Evolutionary conservation across 2,888 invertebrate species (phyloP), one percentile per base, ranked within the genome.

Genomic region (Copidosoma aretas): DNA sequence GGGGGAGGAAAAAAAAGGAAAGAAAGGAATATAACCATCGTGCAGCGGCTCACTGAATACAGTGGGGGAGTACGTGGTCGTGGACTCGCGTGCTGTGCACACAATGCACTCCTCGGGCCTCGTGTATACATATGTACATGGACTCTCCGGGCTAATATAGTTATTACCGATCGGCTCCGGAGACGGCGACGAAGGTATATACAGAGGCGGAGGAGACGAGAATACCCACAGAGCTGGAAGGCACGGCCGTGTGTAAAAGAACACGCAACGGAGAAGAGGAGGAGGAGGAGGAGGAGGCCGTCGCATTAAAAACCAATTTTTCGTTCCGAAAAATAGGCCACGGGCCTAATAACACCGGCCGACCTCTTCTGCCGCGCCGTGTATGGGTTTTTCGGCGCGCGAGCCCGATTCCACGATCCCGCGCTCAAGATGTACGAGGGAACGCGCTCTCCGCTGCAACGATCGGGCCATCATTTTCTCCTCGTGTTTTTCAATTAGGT

Each of bases 291-390:
- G 10, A 57, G 78, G 77, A 78, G 78, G 81, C 80, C 81, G 80
- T 77, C 75, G 78, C 79, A 83, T 83, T 83, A 83, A 83, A 82
- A 83, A 83, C 81, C 83, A 83, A 83, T 83, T 83, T 83, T 82
- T 82, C 75, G 79, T 76, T 76, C 79, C 79, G 78, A 81, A 83
- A 82, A 82, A 19, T 15, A 80, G 80, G 77, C 79, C 78, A 78
- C 79, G 75, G 74, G 75, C 78, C 76, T 83, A 83, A 83, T 83
- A 82, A 83, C 82, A 83, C 81, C 79, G 77, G 78, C 78, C 12
- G 12, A 46, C 12, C 1, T 32, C 32, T 32, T n/a, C n/a, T n/a
- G n/a, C 41, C n/a, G 32, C 12, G 43, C 43, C 77, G 78, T 83
- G 81, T 81, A 82, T 82, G 81, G n/a, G 81, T 82, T 83, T 82